A percentile compares a stretch with the other conserved stretches of the same genome.
These are phyloP conservation scores for Oryzias woworae DNA, from an alignment of 2,113 vertebrate species.

Conservation along the genomic window DNA sequence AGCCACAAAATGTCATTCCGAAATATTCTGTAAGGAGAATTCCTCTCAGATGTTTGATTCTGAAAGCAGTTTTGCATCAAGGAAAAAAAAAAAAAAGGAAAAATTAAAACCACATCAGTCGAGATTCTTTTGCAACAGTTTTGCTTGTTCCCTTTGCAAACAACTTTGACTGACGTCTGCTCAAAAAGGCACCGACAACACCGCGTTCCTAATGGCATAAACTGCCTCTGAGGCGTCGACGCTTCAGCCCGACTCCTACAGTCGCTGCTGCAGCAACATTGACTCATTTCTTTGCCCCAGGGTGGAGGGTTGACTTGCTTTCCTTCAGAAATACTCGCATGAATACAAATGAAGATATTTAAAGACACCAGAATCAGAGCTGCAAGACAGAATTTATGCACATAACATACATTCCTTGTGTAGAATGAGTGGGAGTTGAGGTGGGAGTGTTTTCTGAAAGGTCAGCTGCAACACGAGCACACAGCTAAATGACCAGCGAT, in stretches of 20 bases:
- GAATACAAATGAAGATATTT: slow-evolving; percentile 76
- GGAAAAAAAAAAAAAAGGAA: no score
- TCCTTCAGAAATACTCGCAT: slow-evolving; percentile 63
- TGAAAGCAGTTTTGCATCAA: no score
- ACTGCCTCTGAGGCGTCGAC: slow-evolving; percentile 52
- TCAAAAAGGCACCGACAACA: slow-evolving; percentile 12
- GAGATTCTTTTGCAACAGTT: slow-evolving; percentile 7
- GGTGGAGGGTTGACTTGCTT: slow-evolving; percentile 57
- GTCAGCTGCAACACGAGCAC: slow-evolving; percentile 50
- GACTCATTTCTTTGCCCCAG: slow-evolving; percentile 64
- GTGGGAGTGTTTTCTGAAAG: slow-evolving; percentile 56
- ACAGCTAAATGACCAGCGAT: slow-evolving; percentile 28
- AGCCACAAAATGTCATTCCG: no score
- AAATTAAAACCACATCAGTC: not conserved
- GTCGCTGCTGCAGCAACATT: slow-evolving; percentile 58
- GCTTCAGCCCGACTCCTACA: slow-evolving; percentile 49
- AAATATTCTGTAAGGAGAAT: no score
- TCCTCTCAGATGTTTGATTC: no score
- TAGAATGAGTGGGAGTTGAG: slow-evolving; percentile 59
- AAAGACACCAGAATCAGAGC: slow-evolving; percentile 57
- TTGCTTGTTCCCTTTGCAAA: slow-evolving; percentile 22
- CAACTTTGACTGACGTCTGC: slow-evolving; percentile 49
- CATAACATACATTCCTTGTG: slow-evolving; percentile 43
- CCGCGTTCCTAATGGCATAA: slow-evolving; percentile 44
- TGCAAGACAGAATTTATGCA: slow-evolving; percentile 52